Conservation (phyloP, 2,113 vertebrate species). For the Microcebus murinus region DNA sequence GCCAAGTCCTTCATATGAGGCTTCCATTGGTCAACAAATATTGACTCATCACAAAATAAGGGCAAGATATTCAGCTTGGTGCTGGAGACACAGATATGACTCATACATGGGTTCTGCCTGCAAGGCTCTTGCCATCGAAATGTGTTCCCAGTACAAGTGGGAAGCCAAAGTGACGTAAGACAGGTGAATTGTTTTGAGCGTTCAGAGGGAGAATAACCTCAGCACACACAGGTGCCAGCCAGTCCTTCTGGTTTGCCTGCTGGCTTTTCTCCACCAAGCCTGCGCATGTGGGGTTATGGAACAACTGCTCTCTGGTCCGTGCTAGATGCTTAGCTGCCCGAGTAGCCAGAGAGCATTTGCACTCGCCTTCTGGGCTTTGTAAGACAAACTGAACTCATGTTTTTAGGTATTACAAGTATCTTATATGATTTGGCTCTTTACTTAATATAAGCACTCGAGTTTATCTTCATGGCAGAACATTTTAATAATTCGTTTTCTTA, state of each 20-base stretch:
- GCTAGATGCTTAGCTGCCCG: not conserved
- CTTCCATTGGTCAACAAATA: not conserved
- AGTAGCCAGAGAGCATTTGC: not conserved
- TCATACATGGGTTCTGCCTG: not conserved
- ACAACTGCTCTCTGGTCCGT: not conserved
- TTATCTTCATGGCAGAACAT: not conserved
- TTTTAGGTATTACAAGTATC: not conserved
- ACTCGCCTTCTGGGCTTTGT: not conserved
- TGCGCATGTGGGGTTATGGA: fast-evolving
- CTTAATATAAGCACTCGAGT: not conserved
- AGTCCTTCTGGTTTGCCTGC: not conserved
- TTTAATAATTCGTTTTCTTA: conserved; percentile 24
- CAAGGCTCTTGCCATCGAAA: not conserved
- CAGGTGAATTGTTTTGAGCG: not conserved
- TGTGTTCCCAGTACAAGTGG: not conserved
- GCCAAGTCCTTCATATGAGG: not conserved
- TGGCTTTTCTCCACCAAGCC: not conserved
- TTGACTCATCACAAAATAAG: not conserved
- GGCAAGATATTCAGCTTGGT: not conserved
- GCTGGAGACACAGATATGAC: not conserved
- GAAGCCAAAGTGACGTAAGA: not conserved
- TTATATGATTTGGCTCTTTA: not conserved
- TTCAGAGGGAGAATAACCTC: not conserved
- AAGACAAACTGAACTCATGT: not conserved
- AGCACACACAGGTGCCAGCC: not conserved